Evolutionary conservation across 2,113 vertebrate genomes (phyloP), one percentile per base, ranked within the genome.

Genomic region (Cyprinus carpio): DNA sequence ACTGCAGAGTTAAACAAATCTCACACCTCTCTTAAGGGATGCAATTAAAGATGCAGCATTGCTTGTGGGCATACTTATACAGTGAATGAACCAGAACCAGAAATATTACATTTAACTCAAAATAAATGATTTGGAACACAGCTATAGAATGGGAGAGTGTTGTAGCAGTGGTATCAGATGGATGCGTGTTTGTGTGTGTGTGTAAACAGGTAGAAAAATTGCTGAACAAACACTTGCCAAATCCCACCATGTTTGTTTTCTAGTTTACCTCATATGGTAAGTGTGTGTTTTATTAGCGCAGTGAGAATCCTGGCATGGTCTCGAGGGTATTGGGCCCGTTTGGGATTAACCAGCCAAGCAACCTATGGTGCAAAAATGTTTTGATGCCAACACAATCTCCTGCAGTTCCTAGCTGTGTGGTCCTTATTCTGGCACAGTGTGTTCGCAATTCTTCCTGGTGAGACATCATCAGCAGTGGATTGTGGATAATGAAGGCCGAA

Each of bases 1-100:
- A 83, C 86, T 88, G 87, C 91, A 87, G 91, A 89, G 78, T 89
- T 84, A 88, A 82, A 90, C 88, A 86, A 88, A 88, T 69, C 87
- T 88, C 85, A 84, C 13, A 40, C 78, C 49, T 80, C 49, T 54
- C 18, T 25, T 74, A 87, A 90, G 6, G 60, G 25, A 75, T 84
- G 49, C 75, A 65, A 76, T 71, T 67, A 75, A 75, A 49, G 18
- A 85, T 67, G 34, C 31, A 69, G 76, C 27, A 27, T 84, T 60
- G 65, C 76, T 82, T 79, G 54, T 34, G 84, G 89, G 88, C 75
- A 90, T 87, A 75, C 60, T 83, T 76, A 89, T 82, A 81, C 71
- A 67, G 6, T 60, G 31, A 37, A 49, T 79, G 62, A 86, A 79
- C 51, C 64, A 49, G 74, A 88, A 89, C 40, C 83, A 81, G 31